Evolutionary conservation across 1,140 invertebrate species (phyloP).

Genomic region (Zaprionus inermis): DNA sequence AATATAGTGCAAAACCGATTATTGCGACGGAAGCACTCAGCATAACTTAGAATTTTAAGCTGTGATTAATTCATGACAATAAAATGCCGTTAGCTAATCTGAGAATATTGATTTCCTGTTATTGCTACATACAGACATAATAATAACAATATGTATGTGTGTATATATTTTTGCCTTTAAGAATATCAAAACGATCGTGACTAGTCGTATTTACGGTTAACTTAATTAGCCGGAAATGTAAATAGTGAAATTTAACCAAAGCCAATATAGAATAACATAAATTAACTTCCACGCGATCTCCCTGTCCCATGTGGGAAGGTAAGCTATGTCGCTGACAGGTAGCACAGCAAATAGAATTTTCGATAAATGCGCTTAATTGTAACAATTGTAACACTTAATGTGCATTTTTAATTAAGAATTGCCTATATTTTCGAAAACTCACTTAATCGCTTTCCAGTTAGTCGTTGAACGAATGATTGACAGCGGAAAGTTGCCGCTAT

Average conservation of each 20-base stretch:
- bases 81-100: slow-evolving; percentile 25
- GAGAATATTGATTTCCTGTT: slow-evolving; percentile 46
- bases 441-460: slow-evolving; percentile 26
- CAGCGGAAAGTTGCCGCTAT: slow-evolving; percentile 47
- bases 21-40: slow-evolving; percentile 3
- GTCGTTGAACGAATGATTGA: slow-evolving; percentile 38
- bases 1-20: neutral
- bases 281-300: slow-evolving; percentile 44
- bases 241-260: slow-evolving; percentile 32
- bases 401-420: slow-evolving; percentile 45
- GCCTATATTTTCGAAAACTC: slow-evolving; percentile 35
- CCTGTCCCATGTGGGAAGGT: slow-evolving; percentile 21
- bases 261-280: slow-evolving; percentile 29
- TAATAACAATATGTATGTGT: slow-evolving; percentile 20
- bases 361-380: slow-evolving; percentile 44
- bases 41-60: slow-evolving; percentile 13
- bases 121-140: slow-evolving; percentile 1
- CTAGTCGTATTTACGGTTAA: slow-evolving; percentile 50
- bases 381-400: slow-evolving; percentile 50
- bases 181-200: slow-evolving; percentile 40
- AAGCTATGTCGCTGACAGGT: slow-evolving; percentile 10
- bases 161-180: slow-evolving; percentile 32
- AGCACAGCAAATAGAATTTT: slow-evolving; percentile 33
- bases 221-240: slow-evolving; percentile 68
- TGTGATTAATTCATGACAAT: slow-evolving; percentile 34